These are phyloP conservation scores for Cyclophora punctaria DNA, from an alignment of 2,888 invertebrate species.

Conservation along the genomic window DNA sequence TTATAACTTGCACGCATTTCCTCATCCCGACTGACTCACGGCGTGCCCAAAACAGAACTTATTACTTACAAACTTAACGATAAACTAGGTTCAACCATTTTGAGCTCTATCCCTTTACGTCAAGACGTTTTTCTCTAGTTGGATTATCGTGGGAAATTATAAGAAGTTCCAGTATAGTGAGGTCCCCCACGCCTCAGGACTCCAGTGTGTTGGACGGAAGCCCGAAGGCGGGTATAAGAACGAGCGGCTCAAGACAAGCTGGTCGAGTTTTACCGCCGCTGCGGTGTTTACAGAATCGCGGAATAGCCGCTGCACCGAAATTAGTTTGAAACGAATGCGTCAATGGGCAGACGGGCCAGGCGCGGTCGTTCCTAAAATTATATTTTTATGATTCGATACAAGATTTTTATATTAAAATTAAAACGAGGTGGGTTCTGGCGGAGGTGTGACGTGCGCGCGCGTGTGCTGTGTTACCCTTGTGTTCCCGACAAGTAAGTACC, in stretches of 20 bases:
- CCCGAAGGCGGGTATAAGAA: slow-evolving; percentile 19
- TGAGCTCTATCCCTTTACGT: slow-evolving; percentile 18
- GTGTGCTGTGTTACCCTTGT: slow-evolving; percentile 17
- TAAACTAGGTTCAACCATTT: slow-evolving; percentile 17
- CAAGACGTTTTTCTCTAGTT: slow-evolving; percentile 6
- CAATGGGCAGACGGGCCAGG: slow-evolving; percentile 62
- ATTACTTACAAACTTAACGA: slow-evolving; percentile 46
- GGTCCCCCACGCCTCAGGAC: slow-evolving; percentile 28
- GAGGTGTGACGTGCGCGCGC: slow-evolving; percentile 50
- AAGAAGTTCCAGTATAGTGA: slow-evolving; percentile 33
- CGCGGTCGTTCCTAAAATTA: slow-evolving; percentile 56
- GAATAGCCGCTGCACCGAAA: slow-evolving; percentile 72
- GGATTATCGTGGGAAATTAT: slow-evolving; percentile 31
- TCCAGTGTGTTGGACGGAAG: slow-evolving; percentile 27
- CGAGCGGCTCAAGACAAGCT: slow-evolving; percentile 35
- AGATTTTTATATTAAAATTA: slow-evolving; percentile 65
- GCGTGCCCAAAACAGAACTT: slow-evolving; percentile 70
- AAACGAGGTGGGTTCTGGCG: slow-evolving; percentile 41
- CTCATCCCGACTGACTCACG: slow-evolving; percentile 68
- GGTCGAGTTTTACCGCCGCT: slow-evolving; percentile 47
- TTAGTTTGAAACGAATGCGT: slow-evolving; percentile 72
- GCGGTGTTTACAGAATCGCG: slow-evolving; percentile 71
- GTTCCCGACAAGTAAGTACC: no score
- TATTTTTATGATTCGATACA: slow-evolving; percentile 68
- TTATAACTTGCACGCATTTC: slow-evolving; percentile 72